phyloP scores from a whole-genome alignment of 2,888 invertebrate species.

The Onthophagus sagittarius region DNA sequence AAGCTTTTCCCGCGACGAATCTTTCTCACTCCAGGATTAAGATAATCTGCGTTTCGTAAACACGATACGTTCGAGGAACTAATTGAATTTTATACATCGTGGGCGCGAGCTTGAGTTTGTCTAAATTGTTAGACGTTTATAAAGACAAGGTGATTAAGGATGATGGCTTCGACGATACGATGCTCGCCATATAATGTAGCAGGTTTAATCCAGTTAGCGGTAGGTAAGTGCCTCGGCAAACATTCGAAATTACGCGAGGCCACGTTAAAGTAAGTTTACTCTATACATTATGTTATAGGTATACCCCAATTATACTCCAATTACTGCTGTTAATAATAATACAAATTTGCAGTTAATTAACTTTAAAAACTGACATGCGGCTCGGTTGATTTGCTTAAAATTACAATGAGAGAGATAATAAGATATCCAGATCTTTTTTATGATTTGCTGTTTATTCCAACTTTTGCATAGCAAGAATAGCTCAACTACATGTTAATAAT shows the following conservation, averaged over 20 bases:
- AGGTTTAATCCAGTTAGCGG: neutral
- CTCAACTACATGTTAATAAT: no score
- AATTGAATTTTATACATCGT: neutral
- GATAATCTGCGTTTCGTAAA: neutral
- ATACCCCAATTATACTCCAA: neutral
- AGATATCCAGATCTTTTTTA: no score
- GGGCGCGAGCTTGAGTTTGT: neutral
- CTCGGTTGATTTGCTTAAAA: no score
- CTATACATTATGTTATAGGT: neutral
- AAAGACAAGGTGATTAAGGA: neutral
- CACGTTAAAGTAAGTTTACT: neutral
- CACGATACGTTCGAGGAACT: neutral
- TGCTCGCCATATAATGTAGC: neutral
- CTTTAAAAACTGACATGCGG: no score
- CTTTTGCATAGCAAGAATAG: no score
- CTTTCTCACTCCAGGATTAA: neutral
- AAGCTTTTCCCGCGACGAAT: neutral
- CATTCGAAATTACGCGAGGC: neutral
- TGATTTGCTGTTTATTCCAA: no score
- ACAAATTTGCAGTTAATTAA: no score
- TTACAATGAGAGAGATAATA: no score
- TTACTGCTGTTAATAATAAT: neutral
- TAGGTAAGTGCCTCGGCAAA: neutral
- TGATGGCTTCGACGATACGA: neutral
- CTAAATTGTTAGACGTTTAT: neutral